These are phyloP conservation scores for Macrophya alboannulata DNA, from an alignment of 2,888 invertebrate species.

Conservation along the genomic window DNA sequence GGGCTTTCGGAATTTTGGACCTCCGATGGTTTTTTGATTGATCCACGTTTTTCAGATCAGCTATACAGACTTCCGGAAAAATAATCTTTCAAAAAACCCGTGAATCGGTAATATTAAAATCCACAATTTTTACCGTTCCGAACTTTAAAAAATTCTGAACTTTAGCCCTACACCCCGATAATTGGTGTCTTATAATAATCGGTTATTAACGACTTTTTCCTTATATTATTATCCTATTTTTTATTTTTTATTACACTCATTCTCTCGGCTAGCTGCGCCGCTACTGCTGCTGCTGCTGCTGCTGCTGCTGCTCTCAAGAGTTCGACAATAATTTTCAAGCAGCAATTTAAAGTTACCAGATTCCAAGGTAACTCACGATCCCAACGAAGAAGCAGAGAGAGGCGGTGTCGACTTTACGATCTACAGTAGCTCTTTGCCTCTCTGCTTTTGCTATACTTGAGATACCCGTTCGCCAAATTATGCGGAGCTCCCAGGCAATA, in stretches of 20 bases:
- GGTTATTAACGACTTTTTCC: not conserved
- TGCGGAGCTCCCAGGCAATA: conserved; percentile 33
- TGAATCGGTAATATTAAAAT: no score
- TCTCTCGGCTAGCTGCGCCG: not conserved
- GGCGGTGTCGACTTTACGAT: conserved; percentile 48
- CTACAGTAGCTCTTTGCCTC: conserved; percentile 38
- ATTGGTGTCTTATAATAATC: not conserved
- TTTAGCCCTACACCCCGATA: no score
- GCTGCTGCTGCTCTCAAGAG: not conserved
- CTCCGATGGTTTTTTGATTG: no score
- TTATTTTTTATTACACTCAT: not conserved
- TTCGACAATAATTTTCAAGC: conserved; percentile 36
- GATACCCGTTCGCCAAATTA: conserved; percentile 51
- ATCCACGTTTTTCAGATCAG: no score
- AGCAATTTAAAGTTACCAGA: conserved; percentile 46
- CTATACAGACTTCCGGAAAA: no score
- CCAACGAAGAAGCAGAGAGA: conserved; percentile 27
- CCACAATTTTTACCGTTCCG: no score
- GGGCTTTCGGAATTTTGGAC: no score
- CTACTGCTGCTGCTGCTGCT: no score
- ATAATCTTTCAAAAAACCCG: no score
- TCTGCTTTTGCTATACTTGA: conserved; percentile 41
- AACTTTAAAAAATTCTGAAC: no score
- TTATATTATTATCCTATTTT: not conserved
- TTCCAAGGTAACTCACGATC: conserved; percentile 32